Conservation (phyloP, 1,140 invertebrate species). For the Macrobrachium nipponense region DNA sequence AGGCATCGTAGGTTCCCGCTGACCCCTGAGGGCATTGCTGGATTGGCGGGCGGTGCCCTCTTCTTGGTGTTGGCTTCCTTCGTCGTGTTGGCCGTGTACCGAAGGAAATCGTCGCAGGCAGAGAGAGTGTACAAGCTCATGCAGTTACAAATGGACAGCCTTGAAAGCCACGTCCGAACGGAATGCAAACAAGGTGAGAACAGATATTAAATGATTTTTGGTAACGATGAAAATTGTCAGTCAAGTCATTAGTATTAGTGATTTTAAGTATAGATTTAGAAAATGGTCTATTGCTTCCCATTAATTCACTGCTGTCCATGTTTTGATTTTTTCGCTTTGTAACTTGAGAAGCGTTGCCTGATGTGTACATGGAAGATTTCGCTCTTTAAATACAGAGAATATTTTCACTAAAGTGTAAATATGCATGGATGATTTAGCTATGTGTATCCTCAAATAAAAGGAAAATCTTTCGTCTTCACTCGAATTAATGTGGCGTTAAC, state of each 20-base stretch:
- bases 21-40: slow-evolving; percentile 86
- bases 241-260: neutral
- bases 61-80: slow-evolving; percentile 87
- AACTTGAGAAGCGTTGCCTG: too few species aligned
- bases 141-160: slow-evolving; percentile 99
- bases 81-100: slow-evolving; percentile 87
- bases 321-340: slow-evolving; percentile 1
- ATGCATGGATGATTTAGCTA: too few species aligned
- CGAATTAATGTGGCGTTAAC: slow-evolving; percentile 14
- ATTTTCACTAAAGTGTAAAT: too few species aligned
- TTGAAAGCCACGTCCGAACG: slow-evolving; percentile 96
- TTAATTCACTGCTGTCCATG: neutral
- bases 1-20: slow-evolving; percentile 77
- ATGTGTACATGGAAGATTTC: too few species aligned
- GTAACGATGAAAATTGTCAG: neutral
- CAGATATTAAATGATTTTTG: neutral
- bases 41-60: slow-evolving; percentile 84
- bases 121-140: slow-evolving; percentile 97
- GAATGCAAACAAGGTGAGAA: slow-evolving; percentile 91
- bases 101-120: slow-evolving; percentile 92
- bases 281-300: neutral
- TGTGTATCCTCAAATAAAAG: too few species aligned
- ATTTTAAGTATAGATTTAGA: too few species aligned
- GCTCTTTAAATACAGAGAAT: too few species aligned
- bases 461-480: too few species aligned